Percentiles rank a stretch among this genome's conserved stretches.
phyloP scores from a whole-genome alignment of 2,888 invertebrate genomes.

The Zelleria hepariella region DNA sequence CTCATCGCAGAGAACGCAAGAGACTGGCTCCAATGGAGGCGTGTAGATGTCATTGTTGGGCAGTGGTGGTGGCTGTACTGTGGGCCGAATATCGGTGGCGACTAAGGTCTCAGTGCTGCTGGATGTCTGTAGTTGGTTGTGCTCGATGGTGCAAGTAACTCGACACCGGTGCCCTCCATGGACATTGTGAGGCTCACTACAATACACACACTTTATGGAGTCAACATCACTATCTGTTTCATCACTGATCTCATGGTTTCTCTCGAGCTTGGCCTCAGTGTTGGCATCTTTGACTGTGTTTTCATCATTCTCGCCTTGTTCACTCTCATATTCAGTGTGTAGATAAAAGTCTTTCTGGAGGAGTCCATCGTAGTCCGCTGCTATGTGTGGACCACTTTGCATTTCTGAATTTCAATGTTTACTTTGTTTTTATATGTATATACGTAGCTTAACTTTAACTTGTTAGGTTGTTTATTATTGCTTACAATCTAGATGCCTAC shows the following conservation, averaged over 20 bases:
- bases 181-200: slow-evolving; percentile 51
- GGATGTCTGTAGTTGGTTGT: slow-evolving; percentile 44
- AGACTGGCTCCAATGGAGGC: slow-evolving; percentile 23
- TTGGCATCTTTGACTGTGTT: slow-evolving; percentile 41
- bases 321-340: slow-evolving; percentile 38
- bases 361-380: slow-evolving; percentile 15
- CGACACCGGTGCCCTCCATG: slow-evolving; percentile 51
- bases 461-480: background rate
- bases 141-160: slow-evolving; percentile 57
- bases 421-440: background rate
- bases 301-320: slow-evolving; percentile 52
- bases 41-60: background rate
- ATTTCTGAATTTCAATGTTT: background rate
- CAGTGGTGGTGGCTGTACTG: background rate
- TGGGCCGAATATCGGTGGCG: slow-evolving; percentile 32
- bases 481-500: too few species aligned
- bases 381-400: background rate
- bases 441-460: background rate
- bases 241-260: slow-evolving; percentile 46
- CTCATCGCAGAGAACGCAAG: slow-evolving; percentile 60
- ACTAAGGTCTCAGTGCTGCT: slow-evolving; percentile 61
- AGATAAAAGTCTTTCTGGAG: slow-evolving; percentile 55
- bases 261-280: slow-evolving; percentile 15
- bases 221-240: slow-evolving; percentile 65
- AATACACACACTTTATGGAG: slow-evolving; percentile 60